Percentiles rank a stretch among this genome's conserved stretches.
Evolutionary conservation across 1,140 invertebrate genomes (phyloP).

Genomic region (Holcopasites calliopsidis): DNA sequence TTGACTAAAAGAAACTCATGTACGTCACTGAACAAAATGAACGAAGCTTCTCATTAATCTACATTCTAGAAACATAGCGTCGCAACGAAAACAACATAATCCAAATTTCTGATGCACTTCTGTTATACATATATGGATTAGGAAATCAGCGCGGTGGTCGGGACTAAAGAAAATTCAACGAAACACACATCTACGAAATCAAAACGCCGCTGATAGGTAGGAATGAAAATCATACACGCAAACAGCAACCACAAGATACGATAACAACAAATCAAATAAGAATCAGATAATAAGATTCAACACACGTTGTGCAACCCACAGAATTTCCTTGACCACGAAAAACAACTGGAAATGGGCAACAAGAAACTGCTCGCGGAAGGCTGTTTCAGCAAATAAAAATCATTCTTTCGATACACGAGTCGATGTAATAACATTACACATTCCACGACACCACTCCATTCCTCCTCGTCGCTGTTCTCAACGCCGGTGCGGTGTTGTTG

Average conservation of each 20-base stretch:
- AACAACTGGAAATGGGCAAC: slow-evolving; percentile 50
- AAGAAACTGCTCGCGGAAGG: slow-evolving; percentile 49
- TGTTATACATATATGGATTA: too few relatives aligned
- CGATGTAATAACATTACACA: slow-evolving; percentile 71
- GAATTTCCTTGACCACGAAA: slow-evolving; percentile 50
- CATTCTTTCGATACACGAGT: slow-evolving; percentile 50
- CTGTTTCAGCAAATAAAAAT: slow-evolving; percentile 52
- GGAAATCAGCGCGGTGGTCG: background rate
- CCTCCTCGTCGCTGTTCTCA: slow-evolving; percentile 77
- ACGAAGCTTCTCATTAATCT: background rate
- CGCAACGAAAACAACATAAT: slow-evolving; percentile 7
- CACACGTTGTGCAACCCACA: slow-evolving; percentile 48
- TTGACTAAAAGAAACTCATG: background rate
- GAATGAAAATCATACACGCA: background rate
- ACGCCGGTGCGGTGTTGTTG: slow-evolving; percentile 59
- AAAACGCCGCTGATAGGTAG: too few relatives aligned
- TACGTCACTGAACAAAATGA: background rate
- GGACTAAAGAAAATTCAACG: background rate
- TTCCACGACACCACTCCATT: slow-evolving; percentile 78
- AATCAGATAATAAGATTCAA: slow-evolving; percentile 45
- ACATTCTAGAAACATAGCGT: background rate
- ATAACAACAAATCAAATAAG: slow-evolving; percentile 6
- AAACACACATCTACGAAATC: background rate
- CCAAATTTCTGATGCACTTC: background rate
- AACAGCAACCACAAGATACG: background rate